Percentiles rank a stretch among this genome's conserved stretches.
Conservation (phyloP, 2,113 vertebrate genomes). For the Setophaga petechia region DNA sequence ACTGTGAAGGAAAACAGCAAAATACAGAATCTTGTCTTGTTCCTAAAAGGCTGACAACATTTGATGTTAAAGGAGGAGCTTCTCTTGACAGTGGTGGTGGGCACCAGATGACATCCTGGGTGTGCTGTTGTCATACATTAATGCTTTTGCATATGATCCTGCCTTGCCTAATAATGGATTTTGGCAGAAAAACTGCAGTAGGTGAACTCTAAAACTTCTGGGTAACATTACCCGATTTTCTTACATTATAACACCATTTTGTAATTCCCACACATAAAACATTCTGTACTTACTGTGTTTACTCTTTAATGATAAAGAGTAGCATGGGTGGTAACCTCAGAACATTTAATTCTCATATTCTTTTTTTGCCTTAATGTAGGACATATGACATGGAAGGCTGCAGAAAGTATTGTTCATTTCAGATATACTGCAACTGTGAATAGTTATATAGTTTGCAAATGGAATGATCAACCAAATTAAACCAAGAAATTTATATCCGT, state of each 20-base stretch:
- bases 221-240: not conserved
- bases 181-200: not conserved
- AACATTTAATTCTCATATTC: not conserved
- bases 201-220: not conserved
- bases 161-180: not conserved
- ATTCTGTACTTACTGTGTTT: not conserved
- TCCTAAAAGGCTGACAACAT: not conserved
- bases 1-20: not conserved
- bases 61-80: not conserved
- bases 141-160: not conserved
- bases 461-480: not conserved
- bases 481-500: not conserved
- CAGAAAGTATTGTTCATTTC: not conserved
- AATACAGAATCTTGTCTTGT: not conserved
- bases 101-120: not conserved
- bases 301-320: not conserved
- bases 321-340: not conserved
- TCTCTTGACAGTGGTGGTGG: not conserved
- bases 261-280: not conserved
- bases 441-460: not conserved
- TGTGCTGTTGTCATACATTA: not conserved
- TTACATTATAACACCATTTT: not conserved
- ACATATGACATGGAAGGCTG: not conserved
- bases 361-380: not conserved
- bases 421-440: not conserved